phyloP scores from a whole-genome alignment of 2,888 invertebrate genomes.

The Anthrax anthrax region DNA sequence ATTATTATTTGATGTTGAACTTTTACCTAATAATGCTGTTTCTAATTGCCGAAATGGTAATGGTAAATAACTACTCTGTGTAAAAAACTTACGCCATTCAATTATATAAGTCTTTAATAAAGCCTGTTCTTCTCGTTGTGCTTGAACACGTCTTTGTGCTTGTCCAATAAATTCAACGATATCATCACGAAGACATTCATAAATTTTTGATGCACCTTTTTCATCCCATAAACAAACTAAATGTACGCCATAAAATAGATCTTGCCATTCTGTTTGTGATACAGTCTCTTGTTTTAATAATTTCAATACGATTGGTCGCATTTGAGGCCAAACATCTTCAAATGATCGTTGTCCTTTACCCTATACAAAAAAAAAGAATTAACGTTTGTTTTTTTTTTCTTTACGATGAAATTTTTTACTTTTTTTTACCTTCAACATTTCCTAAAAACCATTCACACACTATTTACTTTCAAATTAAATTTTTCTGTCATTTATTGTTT shows the following conservation, averaged over 20 bases:
- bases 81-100: conserved; percentile 97
- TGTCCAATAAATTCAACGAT: conserved; percentile 89
- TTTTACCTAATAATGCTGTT: conserved; percentile 61
- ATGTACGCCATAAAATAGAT: conserved; percentile 91
- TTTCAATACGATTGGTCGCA: conserved; percentile 87
- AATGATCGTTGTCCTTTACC: conserved; percentile 66
- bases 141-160: conserved; percentile 77
- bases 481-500: too few relatives aligned
- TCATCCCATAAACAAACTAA: conserved; percentile 96
- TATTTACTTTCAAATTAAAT: too few relatives aligned
- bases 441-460: too few relatives aligned
- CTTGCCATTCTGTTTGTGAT: conserved; percentile 92
- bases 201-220: conserved; percentile 76
- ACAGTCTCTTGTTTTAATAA: conserved; percentile 89
- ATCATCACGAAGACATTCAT: conserved; percentile 79
- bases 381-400: not conserved
- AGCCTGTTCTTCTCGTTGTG: conserved; percentile 88
- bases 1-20: conserved; percentile 25
- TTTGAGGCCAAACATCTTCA: conserved; percentile 93
- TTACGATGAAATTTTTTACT: too few relatives aligned
- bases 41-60: conserved; percentile 91
- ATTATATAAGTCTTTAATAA: conserved; percentile 90
- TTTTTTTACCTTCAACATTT: too few relatives aligned
- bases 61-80: conserved; percentile 93
- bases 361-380: conserved; percentile 12